A percentile compares a stretch with the other conserved stretches of the same genome.
Evolutionary conservation across 2,113 vertebrate genomes (phyloP).

Genomic region (Hystrix brachyura): DNA sequence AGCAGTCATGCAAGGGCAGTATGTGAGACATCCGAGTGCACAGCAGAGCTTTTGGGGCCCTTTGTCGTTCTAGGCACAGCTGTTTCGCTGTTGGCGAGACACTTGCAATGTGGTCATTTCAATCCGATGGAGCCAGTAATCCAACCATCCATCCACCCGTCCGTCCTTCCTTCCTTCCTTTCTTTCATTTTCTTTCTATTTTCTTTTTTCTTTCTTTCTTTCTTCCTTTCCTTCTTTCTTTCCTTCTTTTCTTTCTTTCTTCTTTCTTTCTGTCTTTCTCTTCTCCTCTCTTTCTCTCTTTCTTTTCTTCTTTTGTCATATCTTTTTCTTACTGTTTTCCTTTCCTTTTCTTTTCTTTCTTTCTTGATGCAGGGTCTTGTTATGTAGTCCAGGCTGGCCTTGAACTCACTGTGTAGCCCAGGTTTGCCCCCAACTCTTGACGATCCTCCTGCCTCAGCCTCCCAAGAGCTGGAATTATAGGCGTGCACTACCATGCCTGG

Average conservation of each 20-base stretch:
- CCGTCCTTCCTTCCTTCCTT: too few species aligned
- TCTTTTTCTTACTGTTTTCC: not conserved
- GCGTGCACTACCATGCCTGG: not conserved
- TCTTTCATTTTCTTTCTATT: not conserved
- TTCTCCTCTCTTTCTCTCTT: too few species aligned
- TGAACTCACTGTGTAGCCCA: not conserved
- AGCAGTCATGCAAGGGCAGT: not conserved
- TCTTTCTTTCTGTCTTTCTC: too few species aligned
- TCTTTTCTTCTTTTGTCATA: too few species aligned
- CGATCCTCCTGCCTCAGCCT: not conserved
- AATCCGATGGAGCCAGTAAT: not conserved
- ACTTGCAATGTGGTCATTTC: not conserved
- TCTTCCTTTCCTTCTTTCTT: not conserved
- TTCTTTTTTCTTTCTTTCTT: not conserved
- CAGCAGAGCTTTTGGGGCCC: not conserved
- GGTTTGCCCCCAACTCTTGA: not conserved
- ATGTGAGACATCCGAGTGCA: not conserved
- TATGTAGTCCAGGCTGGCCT: not conserved
- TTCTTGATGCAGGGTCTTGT: not conserved
- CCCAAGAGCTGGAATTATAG: not conserved
- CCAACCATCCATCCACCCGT: too few species aligned
- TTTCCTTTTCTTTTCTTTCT: not conserved
- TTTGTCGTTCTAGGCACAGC: not conserved
- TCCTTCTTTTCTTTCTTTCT: too few species aligned
- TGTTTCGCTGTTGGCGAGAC: conserved; percentile 41